Evolutionary conservation across 2,888 invertebrate species (phyloP), one percentile per base, ranked within the genome.

Genomic region (Orthosia cruda): DNA sequence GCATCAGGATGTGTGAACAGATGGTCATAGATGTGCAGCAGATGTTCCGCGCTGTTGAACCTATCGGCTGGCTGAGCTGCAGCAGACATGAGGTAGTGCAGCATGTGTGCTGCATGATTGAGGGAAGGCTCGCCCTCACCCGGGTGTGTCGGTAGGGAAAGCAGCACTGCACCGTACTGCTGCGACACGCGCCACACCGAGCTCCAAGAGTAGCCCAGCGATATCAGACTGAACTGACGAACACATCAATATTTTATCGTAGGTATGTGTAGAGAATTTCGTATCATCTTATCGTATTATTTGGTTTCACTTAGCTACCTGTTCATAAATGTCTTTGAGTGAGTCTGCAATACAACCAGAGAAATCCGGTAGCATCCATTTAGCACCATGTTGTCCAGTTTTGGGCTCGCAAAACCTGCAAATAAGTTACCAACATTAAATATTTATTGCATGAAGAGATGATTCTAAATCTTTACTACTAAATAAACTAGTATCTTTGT

Each of bases 321-420:
- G 97, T 86, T 97, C 97, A 89, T 97, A 97, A 81, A 98, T 97
- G 86, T 97, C 94, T 65, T 97, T 93, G 52, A 98, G 92, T 1
- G 97, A 97, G 88, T 98, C 97, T 45, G 98, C 97, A 32, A 98
- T 95, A 90, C 98, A 98, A 18, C 97, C 96, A 2, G 98, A 98
- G 91, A 98, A 98, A 92, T 26, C 26, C 26, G 26, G 26, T 64
- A 97, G 93, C 86, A 97, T 97, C 98, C 98, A 98, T 81, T 97
- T 97, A 0, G 98, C 98, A 32, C 97, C 97, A 52, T 97, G 97
- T 23, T 94, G 93, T 74, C 94, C 93, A 4, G 94, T 93, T 88
- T 95, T 96, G 2, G 96, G 94, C 86, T 96, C 96, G 71, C 97
- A 97, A 81, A 96, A 96, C 78, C 96, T 97, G 84, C 62, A 91